These are phyloP conservation scores for Saccopteryx leptura DNA, from an alignment of 2,113 vertebrate species.

Conservation along the genomic window DNA sequence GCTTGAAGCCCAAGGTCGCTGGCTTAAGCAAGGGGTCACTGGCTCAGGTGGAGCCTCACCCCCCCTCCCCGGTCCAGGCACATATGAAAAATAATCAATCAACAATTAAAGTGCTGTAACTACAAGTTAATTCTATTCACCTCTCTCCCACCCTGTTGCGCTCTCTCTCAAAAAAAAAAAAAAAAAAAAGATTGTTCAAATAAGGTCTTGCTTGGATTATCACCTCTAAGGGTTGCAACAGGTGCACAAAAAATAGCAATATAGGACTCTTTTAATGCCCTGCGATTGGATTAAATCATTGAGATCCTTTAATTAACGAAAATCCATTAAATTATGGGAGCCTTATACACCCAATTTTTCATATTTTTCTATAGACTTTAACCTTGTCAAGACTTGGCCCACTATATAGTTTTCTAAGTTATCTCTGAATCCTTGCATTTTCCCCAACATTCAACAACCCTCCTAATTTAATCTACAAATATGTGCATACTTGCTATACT, in stretches of 20 bases:
- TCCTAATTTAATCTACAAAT: slow-evolving; percentile 48
- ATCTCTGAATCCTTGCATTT: slow-evolving; percentile 56
- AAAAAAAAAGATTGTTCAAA: slow-evolving; percentile 24
- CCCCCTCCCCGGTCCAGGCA: no score
- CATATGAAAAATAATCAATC: no score
- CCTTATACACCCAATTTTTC: neutral
- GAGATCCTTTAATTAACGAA: slow-evolving; percentile 45
- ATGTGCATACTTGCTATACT: neutral
- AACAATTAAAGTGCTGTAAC: no score
- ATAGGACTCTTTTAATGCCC: slow-evolving; percentile 6
- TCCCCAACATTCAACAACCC: slow-evolving; percentile 34
- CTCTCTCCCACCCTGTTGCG: no score
- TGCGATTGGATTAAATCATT: slow-evolving; percentile 50
- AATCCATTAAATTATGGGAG: neutral
- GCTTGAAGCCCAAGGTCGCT: no score
- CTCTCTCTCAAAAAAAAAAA: no score
- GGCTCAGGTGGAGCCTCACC: no score
- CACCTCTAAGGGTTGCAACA: neutral
- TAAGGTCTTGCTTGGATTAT: neutral
- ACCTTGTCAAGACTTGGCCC: neutral
- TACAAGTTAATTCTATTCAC: no score
- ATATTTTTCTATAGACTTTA: slow-evolving; percentile 59
- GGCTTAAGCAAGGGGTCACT: no score
- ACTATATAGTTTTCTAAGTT: slow-evolving; percentile 35
- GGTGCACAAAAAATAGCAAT: neutral